These are phyloP conservation scores for Rhabdornis inornatus DNA, from an alignment of 2,113 vertebrate genomes.

Conservation along the genomic window DNA sequence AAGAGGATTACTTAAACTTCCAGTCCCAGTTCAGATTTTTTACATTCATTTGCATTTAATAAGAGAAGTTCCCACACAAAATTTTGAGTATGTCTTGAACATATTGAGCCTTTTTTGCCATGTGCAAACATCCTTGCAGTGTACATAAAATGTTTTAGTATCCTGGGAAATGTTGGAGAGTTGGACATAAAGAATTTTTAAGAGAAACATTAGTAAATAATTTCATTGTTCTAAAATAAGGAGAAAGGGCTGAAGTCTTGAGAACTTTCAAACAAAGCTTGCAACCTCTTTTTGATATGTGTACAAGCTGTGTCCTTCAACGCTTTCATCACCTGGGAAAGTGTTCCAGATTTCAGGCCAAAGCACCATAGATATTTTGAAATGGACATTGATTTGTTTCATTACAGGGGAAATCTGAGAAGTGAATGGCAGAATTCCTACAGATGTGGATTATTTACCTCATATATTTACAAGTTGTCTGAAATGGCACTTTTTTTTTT, in stretches of 20 bases:
- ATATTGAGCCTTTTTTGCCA: neutral
- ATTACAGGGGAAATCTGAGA: neutral
- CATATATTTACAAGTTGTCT: neutral
- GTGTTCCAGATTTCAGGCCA: neutral
- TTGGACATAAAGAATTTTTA: neutral
- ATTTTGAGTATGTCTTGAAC: neutral
- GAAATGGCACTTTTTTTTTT: neutral
- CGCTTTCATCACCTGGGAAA: neutral
- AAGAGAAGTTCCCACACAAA: neutral
- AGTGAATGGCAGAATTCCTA: neutral
- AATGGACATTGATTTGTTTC: neutral
- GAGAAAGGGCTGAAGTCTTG: neutral
- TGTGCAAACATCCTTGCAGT: neutral
- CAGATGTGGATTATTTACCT: neutral
- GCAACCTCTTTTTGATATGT: neutral
- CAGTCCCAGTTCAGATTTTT: neutral
- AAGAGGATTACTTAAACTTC: neutral
- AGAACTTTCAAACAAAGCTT: neutral
- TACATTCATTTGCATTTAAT: neutral
- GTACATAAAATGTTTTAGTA: neutral
- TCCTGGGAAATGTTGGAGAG: neutral
- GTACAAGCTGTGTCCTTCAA: neutral
- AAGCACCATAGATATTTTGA: neutral
- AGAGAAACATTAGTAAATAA: neutral
- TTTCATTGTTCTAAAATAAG: neutral